phyloP scores from a whole-genome alignment of 2,888 invertebrate genomes.

The Malthinus flaveolus region DNA sequence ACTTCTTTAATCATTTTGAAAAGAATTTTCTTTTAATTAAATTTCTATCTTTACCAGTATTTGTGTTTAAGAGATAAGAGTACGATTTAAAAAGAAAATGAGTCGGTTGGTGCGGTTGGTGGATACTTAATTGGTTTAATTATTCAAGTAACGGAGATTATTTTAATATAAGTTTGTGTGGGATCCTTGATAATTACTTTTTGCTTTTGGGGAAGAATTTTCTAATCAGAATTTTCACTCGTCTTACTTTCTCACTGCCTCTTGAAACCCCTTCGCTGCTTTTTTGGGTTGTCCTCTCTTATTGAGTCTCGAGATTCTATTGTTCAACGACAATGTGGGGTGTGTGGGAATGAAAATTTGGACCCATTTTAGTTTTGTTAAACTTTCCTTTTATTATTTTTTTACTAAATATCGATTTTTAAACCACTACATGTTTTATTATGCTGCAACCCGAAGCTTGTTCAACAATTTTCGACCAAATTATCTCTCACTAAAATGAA shows the following conservation, averaged over 20 bases:
- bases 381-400: not conserved
- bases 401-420: not conserved
- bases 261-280: conserved; percentile 41
- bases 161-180: conserved; percentile 4
- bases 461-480: not conserved
- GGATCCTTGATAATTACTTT: conserved; percentile 38
- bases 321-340: conserved; percentile 10
- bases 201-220: conserved; percentile 46
- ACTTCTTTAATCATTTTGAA: not conserved
- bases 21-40: too few species aligned
- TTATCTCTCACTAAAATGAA: conserved; percentile 4
- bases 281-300: not conserved
- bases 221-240: conserved; percentile 44
- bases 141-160: conserved; percentile 1
- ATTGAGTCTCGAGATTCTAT: conserved; percentile 19
- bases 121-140: conserved; percentile 3
- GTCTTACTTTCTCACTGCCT: conserved; percentile 36
- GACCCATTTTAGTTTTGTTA: not conserved
- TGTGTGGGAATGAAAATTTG: not conserved
- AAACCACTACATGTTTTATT: not conserved
- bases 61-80: too few species aligned
- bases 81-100: too few species aligned
- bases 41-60: too few species aligned
- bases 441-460: not conserved
- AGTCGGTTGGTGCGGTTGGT: too few species aligned